Base-by-base conservation (phyloP, 2,797 vertebrate species). In the Muscicapa comitata region DNA sequence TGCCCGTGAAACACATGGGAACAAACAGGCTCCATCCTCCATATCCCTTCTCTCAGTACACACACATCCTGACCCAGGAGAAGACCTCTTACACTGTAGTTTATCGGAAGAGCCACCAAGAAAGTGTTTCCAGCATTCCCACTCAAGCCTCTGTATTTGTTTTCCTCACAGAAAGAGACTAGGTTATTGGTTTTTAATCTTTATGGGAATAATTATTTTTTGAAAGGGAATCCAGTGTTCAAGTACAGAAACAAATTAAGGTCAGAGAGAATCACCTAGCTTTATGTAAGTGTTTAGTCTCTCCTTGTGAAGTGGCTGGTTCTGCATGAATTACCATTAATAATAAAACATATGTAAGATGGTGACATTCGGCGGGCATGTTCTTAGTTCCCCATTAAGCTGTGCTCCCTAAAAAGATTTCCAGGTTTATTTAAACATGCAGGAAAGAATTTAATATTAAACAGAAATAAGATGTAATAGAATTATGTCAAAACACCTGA, bases 381-480 rank as follows among this genome's bases (percentile, higher is more conserved):
- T 91, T 95, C 90, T 90, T 91, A 91, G 90, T 63, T 94, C 51
- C 47, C 88, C 82, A 68, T 92, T 94, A 91, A 86, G 47, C 74
- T 81, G 26, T 76, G 66, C 33, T 94, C 79, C 84, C 73, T 92
- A 86, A 91, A 96, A 97, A 86, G 85, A 66, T 95, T 96, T 95
- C 95, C 87, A 92, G 96, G 96, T 97, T 97, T 94, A 96, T 97
- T 96, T 96, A 70, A 73, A 97, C 97, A 96, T 94, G 94, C 95
- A 95, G 96, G 91, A 93, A 95, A 95, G 72, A 67, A 91, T 93
- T 96, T 96, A 94, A 40, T 96, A 96, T 97, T 97, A 97, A 98
- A 97, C 95, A 98, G 95, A 97, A 97, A 96, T 92, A 96, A 92
- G 94, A 97, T 96, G 88, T 97, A 96, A 97, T 97, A 97, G 97